These are phyloP conservation scores for Falco berigora DNA, from an alignment of 2,797 vertebrate species.

Conservation along the genomic window DNA sequence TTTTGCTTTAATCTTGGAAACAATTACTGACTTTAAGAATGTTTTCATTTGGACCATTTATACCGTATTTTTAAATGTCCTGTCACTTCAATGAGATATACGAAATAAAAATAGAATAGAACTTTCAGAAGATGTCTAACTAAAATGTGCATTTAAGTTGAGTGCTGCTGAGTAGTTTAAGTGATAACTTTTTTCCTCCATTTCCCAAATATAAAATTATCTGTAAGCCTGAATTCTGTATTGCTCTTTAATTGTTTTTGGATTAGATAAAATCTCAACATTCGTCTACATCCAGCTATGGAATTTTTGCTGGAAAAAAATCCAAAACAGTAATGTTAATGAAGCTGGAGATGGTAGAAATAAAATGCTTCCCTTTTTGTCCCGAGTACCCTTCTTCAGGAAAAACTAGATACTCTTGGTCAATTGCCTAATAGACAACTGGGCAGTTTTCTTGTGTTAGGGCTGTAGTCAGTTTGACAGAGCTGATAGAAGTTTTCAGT, in stretches of 20 bases:
- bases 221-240: background rate
- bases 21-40: background rate
- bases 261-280: background rate
- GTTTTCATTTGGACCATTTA: background rate
- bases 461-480: background rate
- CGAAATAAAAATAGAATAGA: background rate
- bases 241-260: background rate
- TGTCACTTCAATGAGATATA: background rate
- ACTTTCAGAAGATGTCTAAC: background rate
- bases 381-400: background rate
- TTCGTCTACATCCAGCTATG: background rate
- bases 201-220: background rate
- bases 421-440: background rate
- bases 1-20: slow-evolving; percentile 2
- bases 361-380: background rate
- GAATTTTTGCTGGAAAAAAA: background rate
- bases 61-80: background rate
- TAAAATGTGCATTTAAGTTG: background rate
- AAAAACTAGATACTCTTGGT: background rate
- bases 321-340: background rate
- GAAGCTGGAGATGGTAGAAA: background rate
- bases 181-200: background rate
- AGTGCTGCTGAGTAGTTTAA: background rate
- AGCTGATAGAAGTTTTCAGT: background rate
- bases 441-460: background rate